phyloP scores from a whole-genome alignment of 37 sponge, comb jelly and placozoan genomes.

The Halichondria panicea region DNA sequence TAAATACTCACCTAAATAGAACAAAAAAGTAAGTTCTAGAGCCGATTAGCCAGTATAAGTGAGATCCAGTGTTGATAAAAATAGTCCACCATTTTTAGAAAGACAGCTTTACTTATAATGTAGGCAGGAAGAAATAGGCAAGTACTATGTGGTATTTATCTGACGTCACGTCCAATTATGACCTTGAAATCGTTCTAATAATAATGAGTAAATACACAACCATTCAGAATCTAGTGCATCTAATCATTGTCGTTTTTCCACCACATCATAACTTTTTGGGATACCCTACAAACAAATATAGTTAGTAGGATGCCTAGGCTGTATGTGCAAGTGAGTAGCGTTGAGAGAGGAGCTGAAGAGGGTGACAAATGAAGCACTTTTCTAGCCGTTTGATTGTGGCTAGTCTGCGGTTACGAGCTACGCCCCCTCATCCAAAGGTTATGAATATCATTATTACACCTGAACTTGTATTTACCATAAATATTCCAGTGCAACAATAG shows the following conservation, averaged over 20 bases:
- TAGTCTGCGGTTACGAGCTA: slow-evolving; percentile 14
- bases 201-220: slow-evolving; percentile 74
- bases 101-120: slow-evolving; percentile 28
- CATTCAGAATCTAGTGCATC: too few species aligned
- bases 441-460: slow-evolving; percentile 44
- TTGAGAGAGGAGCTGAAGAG: too few species aligned
- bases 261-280: too few species aligned
- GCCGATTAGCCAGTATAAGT: background rate
- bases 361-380: too few species aligned
- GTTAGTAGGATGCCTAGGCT: too few species aligned
- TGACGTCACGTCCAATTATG: slow-evolving; percentile 81
- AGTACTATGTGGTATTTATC: slow-evolving; percentile 60
- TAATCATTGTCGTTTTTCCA: too few species aligned
- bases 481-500: too few species aligned
- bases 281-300: too few species aligned
- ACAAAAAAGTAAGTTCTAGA: background rate
- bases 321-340: too few species aligned
- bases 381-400: too few species aligned
- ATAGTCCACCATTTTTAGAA: slow-evolving; percentile 70
- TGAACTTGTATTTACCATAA: too few species aligned
- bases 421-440: slow-evolving; percentile 9
- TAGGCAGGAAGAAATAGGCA: slow-evolving; percentile 67
- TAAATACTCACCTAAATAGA: slow-evolving; percentile 33
- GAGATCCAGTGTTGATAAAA: background rate
- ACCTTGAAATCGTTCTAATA: slow-evolving; percentile 52